Conservation (phyloP, 2,888 invertebrate species). For the Branchellion lobata region DNA sequence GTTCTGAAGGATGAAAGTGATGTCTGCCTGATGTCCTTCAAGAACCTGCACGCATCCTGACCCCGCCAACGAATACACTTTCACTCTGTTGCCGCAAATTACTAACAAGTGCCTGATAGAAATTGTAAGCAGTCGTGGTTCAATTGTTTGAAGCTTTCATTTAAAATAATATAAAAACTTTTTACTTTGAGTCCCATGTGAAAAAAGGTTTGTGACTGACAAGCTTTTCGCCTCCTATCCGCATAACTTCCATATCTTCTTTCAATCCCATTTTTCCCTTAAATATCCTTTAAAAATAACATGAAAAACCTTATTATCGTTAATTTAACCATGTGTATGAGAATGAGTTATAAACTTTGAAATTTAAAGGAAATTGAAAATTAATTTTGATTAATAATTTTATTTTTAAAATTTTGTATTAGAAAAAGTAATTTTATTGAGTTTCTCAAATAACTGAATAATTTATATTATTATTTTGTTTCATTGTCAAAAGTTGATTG, state of each 20-base stretch:
- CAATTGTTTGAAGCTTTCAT: not conserved
- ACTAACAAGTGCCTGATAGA: not conserved
- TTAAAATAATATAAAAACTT: not conserved
- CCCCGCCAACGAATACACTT: not conserved
- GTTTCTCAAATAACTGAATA: not conserved
- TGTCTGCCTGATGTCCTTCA: not conserved
- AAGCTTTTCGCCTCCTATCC: not conserved
- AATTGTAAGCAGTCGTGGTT: too few species aligned
- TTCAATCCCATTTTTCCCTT: not conserved
- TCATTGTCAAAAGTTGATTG: conserved; percentile 12
- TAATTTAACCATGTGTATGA: too few species aligned
- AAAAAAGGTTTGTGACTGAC: not conserved
- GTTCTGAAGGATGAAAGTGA: not conserved
- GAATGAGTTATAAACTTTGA: too few species aligned
- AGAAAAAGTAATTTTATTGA: not conserved
- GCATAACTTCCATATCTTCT: not conserved
- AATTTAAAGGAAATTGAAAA: too few species aligned
- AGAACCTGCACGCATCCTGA: conserved; percentile 1
- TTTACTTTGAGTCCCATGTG: not conserved
- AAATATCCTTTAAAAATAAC: too few species aligned
- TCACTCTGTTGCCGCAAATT: not conserved
- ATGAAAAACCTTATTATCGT: not conserved
- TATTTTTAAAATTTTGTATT: not conserved
- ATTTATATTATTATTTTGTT: not conserved
- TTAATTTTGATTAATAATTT: not conserved